Evolutionary conservation across 1,140 invertebrate species (phyloP).

Genomic region (Cotesia vestalis): DNA sequence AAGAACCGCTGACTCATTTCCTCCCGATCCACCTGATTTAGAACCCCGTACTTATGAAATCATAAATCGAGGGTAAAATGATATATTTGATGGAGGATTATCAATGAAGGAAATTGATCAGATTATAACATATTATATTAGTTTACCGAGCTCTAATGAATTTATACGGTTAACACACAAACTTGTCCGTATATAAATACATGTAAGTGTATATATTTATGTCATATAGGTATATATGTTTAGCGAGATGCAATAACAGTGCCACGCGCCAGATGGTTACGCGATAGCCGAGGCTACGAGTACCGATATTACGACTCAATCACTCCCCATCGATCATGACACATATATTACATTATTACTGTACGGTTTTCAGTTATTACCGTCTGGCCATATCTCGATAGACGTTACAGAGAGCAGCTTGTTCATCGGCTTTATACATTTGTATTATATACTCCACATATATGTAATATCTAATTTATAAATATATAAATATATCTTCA

Average conservation of each 20-base stretch:
- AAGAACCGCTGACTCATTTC: no score
- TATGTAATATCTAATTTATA: slow-evolving; percentile 43
- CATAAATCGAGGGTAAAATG: slow-evolving; percentile 2
- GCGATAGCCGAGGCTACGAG: slow-evolving; percentile 29
- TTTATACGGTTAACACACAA: slow-evolving; percentile 42
- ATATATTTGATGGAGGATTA: slow-evolving; percentile 16
- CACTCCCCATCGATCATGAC: slow-evolving; percentile 58
- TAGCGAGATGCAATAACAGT: slow-evolving; percentile 55
- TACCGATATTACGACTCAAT: slow-evolving; percentile 61
- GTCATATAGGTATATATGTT: slow-evolving; percentile 41
- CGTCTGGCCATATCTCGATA: slow-evolving; percentile 25
- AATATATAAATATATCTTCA: not conserved
- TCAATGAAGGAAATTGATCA: slow-evolving; percentile 46
- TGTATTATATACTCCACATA: not conserved
- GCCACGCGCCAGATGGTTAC: slow-evolving; percentile 40
- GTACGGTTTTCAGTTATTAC: slow-evolving; percentile 46
- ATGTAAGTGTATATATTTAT: no score
- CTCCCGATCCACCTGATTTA: no score
- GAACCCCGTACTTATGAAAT: not conserved
- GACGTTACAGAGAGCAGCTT: not conserved
- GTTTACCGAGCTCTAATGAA: slow-evolving; percentile 48
- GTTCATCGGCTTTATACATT: slow-evolving; percentile 31
- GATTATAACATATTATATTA: slow-evolving; percentile 45
- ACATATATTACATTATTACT: slow-evolving; percentile 58
- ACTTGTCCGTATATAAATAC: no score